These are phyloP conservation scores for Amorpha juglandis DNA, from an alignment of 2,888 invertebrate genomes.

Conservation along the genomic window DNA sequence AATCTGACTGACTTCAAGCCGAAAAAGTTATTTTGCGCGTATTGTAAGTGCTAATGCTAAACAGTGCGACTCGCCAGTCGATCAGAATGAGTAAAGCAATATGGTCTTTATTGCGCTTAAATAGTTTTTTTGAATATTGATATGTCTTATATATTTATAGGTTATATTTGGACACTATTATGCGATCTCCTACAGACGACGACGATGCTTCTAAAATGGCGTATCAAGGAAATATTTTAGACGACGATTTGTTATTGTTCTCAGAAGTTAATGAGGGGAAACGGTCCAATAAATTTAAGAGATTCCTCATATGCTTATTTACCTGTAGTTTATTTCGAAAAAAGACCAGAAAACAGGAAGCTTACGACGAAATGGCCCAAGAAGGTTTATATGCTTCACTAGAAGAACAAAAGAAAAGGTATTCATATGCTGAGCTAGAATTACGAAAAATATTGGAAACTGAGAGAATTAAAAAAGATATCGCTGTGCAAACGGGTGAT, in stretches of 20 bases:
- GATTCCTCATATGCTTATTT: conserved; percentile 27
- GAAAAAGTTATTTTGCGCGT: no score
- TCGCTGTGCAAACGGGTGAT: conserved; percentile 64
- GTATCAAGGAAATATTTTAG: conserved; percentile 44
- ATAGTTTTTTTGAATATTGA: no score
- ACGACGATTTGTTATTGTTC: conserved; percentile 39
- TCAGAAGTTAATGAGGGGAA: not conserved
- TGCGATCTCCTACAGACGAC: conserved; percentile 68
- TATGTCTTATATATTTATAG: conserved; percentile 49
- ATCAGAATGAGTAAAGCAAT: no score
- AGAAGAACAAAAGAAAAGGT: conserved; percentile 39
- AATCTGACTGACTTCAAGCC: no score
- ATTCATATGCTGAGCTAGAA: conserved; percentile 63
- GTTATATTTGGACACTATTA: conserved; percentile 64
- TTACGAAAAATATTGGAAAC: conserved; percentile 49
- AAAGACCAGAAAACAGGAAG: conserved; percentile 35
- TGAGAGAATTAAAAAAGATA: conserved; percentile 39
- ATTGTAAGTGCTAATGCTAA: no score
- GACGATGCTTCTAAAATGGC: conserved; percentile 43
- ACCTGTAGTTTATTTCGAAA: conserved; percentile 37
- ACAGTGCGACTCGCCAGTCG: no score
- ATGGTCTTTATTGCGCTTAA: no score
- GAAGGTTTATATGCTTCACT: conserved; percentile 27
- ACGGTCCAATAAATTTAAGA: conserved; percentile 8
- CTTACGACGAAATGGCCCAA: conserved; percentile 26